Evolutionary conservation across 1,140 invertebrate genomes (phyloP), one percentile per base, ranked within the genome.

Genomic region (Mamestra configurata): DNA sequence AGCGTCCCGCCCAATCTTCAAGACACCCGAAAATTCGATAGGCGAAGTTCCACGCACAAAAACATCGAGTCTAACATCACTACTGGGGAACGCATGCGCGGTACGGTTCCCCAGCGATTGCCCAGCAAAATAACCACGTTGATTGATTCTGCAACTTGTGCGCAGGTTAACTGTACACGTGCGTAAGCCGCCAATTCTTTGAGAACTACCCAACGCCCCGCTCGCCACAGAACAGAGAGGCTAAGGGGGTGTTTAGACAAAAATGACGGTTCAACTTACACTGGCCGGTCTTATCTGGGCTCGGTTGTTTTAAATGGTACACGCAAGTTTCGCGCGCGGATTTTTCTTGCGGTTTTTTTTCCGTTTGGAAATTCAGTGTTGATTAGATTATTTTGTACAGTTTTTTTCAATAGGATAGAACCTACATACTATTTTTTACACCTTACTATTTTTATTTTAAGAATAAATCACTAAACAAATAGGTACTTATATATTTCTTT

Each of bases 141-240:
- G 92, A 93, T 93, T 93, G 92, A 93, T 93, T 92, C 92, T 89
- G 89, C 82, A 91, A 92, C 88, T 92, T 92, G 89, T 87, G 91
- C 92, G 92, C 92, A 93, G 92, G 92, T 92, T 92, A 92, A 89
- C 89, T 92, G 89, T 82, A 84, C 86, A 93, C 88, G 89, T 90
- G 88, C 87, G 88, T 88, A 87, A 92, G 89, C 76, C 46, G 15
- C 37, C 61, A 77, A 27, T 24, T 51, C n/a, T 68, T 31, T 20
- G 43, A 61, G 73, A 64, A 46, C 73, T 61, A 24, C 73, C 73
- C 37, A n/a, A 11, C 55, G 55, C 68, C 68, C 13, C 79, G 43
- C 61, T 35, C 46, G 78, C 79, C 43, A 27, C 24, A 37, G 10
- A 76, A 35, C 31, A 5, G 43, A 31, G 55, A 49, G 55, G 49